Percentiles rank a stretch among this genome's conserved stretches.
Conservation (phyloP, 2,113 vertebrate species). For the Gymnobelideus leadbeateri region DNA sequence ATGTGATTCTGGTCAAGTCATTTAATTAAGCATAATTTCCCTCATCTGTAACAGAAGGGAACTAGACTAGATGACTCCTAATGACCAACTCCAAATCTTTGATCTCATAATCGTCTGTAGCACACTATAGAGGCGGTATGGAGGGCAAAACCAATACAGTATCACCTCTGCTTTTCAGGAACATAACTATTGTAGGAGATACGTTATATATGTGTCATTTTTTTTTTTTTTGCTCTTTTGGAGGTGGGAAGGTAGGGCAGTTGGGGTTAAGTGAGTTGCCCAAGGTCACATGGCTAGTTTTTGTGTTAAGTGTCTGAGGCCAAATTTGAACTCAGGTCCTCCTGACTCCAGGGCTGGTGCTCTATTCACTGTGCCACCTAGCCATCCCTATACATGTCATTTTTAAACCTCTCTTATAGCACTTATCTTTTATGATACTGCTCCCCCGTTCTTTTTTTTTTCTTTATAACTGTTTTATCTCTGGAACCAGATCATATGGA, state of each 20-base stretch:
- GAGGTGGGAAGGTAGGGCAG: too few species aligned
- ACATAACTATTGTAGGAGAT: background rate
- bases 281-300: too few species aligned
- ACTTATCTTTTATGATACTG: background rate
- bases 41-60: background rate
- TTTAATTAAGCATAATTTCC: background rate
- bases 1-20: background rate
- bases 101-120: background rate
- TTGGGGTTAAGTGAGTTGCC: too few species aligned
- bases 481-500: background rate
- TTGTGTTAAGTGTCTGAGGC: too few species aligned
- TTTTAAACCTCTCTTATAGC: background rate
- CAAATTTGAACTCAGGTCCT: too few species aligned
- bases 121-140: background rate
- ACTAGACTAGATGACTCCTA: background rate
- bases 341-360: too few species aligned
- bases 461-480: background rate
- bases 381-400: background rate
- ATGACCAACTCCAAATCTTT: background rate
- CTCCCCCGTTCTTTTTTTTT: background rate
- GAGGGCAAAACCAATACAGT: background rate
- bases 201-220: background rate
- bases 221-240: too few species aligned
- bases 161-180: background rate
- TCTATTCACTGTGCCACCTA: too few species aligned